Conservation (phyloP, 2,797 vertebrate species). For the Eidolon dupreanum region DNA sequence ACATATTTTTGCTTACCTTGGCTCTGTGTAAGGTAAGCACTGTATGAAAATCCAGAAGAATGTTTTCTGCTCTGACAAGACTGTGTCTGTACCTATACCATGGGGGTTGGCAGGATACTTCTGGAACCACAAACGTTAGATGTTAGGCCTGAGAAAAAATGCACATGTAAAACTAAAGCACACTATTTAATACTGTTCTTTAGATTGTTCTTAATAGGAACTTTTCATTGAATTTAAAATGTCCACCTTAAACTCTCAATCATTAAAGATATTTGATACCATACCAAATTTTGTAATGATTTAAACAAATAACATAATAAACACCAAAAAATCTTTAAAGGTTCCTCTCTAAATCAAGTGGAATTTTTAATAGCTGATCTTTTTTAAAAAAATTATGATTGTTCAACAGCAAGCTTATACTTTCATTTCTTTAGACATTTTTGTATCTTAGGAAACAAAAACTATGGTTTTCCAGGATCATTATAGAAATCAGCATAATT, state of each 20-base stretch:
- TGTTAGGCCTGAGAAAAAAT: background rate
- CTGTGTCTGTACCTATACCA: background rate
- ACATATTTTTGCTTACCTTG: conserved; percentile 59
- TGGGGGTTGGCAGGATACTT: background rate
- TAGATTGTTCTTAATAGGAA: background rate
- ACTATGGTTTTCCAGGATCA: background rate
- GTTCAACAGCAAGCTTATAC: background rate
- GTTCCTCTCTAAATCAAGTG: background rate
- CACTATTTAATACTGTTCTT: background rate
- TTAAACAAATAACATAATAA: conserved; percentile 43
- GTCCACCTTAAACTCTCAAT: background rate
- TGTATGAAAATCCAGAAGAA: background rate
- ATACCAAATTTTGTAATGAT: background rate
- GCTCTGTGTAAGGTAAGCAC: background rate
- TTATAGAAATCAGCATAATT: background rate
- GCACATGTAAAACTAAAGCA: background rate
- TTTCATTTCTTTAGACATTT: conserved; percentile 22
- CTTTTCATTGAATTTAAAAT: background rate
- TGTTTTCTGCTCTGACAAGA: background rate
- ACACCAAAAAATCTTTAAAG: background rate
- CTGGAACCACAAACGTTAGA: background rate
- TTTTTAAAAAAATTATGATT: background rate
- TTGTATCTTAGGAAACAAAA: background rate
- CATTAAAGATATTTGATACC: background rate
- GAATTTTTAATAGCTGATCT: background rate